Base-by-base conservation (phyloP, 2,797 vertebrate species). In the Oryzias sinensis region DNA sequence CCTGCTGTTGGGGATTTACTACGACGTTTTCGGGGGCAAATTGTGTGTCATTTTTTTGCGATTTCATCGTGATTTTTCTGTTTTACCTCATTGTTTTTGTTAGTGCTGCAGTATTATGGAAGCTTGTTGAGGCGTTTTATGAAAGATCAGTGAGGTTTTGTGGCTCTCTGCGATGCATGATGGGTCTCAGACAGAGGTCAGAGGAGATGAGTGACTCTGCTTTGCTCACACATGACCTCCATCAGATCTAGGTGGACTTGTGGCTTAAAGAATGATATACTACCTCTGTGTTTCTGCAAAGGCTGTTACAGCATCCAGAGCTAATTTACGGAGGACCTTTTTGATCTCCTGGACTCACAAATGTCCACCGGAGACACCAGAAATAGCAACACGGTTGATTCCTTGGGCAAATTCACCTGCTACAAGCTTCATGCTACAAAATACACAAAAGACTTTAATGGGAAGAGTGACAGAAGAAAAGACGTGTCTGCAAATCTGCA, bases 131-230 rank as follows among this genome's bases (percentile, higher is more conserved):
- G 78, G 62, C 67, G 77, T 68, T 33, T 33, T 71, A 4, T 0
- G 65, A 71, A 47, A 70, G 64, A 58, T 72, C 70, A 79, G 71
- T 62, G 62, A 70, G 72, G 65, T 6, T 62, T 83, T 84, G 85
- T 83, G 62, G 43, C 54, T 20, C 53, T 70, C 44, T 74, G 59
- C 59, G 72, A 57, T 59, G 77, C 74, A 61, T 49, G 65, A 58
- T 20, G 53, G 72, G 64, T 67, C 68, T 67, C 56, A 61, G 46
- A 41, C 53, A 70, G 65, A 60, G 62, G 70, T 50, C 74, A 41
- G 70, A 58, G 53, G 43, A 68, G 56, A 33, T 33, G 63, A 61
- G 69, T 59, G 75, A 71, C 74, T 68, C 65, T 61, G 37, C 0
- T 33, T 53, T 53, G 53, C 57, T 59, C 61, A 74, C 60, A 53